Percentiles rank a stretch among this genome's conserved stretches.
These are phyloP conservation scores for Erebia aethiops DNA, from an alignment of 2,888 invertebrate genomes.

Conservation along the genomic window DNA sequence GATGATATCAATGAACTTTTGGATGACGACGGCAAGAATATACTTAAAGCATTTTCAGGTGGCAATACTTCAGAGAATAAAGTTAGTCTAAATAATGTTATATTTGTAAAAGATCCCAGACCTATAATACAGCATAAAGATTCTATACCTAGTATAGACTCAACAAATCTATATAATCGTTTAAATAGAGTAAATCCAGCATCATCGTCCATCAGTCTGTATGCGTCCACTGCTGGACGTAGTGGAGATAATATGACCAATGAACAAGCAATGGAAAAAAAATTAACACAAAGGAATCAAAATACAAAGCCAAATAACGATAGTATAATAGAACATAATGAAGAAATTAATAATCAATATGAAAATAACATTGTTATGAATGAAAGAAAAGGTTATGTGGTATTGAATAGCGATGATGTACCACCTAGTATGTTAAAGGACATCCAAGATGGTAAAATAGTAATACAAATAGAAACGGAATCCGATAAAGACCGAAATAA, in stretches of 20 bases:
- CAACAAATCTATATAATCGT: neutral
- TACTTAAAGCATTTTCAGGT: too few relatives aligned
- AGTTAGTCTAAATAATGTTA: neutral
- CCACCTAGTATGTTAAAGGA: too few relatives aligned
- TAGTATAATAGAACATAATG: neutral
- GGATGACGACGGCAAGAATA: neutral
- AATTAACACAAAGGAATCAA: too few relatives aligned
- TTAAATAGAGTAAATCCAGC: neutral
- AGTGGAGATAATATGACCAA: neutral
- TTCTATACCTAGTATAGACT: neutral
- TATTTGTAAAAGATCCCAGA: neutral
- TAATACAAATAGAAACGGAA: too few relatives aligned
- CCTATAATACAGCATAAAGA: neutral
- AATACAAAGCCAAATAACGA: neutral
- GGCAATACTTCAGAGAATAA: neutral
- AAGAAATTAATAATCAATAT: too few relatives aligned
- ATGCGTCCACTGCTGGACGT: too few relatives aligned
- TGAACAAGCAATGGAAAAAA: neutral
- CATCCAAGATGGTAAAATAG: too few relatives aligned
- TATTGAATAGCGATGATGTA: too few relatives aligned
- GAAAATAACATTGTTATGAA: too few relatives aligned
- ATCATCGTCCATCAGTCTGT: too few relatives aligned
- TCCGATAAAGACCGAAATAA: too few relatives aligned
- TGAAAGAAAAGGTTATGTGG: too few relatives aligned
- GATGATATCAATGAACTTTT: neutral